Evolutionary conservation across 2,888 invertebrate species (phyloP), one percentile per base, ranked within the genome.

Genomic region (Schizotus pectinicornis): DNA sequence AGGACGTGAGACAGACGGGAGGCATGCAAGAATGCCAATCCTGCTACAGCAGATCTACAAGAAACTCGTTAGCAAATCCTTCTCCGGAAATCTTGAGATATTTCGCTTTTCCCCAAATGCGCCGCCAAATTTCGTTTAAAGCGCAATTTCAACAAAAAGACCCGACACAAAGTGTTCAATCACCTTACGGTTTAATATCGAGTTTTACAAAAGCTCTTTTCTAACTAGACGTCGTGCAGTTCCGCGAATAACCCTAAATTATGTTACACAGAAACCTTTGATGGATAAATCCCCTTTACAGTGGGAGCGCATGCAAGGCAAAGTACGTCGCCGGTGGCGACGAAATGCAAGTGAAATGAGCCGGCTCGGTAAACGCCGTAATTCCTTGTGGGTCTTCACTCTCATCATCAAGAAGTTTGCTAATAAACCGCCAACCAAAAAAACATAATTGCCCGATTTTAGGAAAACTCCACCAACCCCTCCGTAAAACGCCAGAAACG

Each of bases 1-100:
- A 12, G 13, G 12, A 41, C 7, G 41, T 12, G 41, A 14, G 46
- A 41, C 39, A 22, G 51, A 51, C 51, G 36, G 43, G 43, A 31
- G 43, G 51, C 42, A 51, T 14, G 51, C 36, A 51, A 50, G 22
- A 22, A 22, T 22, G 22, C 22, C 22, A 22, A 22, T 22, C 22
- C 22, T 22, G 22, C 22, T 22, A 41, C 36, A 14, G 41, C 37
- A 48, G 30, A 38, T 35, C 49, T 39, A 30, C 51, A 43, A 51
- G 51, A 51, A 51, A 51, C 43, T 51, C 51, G 51, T 51, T 51
- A 51, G 51, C 35, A 30, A 42, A 43, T 51, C 42, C 43, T 51
- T 9, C 7, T 41, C 35, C 36, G 12, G n/a, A 41, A 51, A 43
- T 12, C 43, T 31, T 41, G 51, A 34, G 36, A 51, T 51, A 39